Percentiles rank a stretch among this genome's conserved stretches.
Conservation (phyloP, 2,797 vertebrate genomes). For the Sebastes reedi region DNA sequence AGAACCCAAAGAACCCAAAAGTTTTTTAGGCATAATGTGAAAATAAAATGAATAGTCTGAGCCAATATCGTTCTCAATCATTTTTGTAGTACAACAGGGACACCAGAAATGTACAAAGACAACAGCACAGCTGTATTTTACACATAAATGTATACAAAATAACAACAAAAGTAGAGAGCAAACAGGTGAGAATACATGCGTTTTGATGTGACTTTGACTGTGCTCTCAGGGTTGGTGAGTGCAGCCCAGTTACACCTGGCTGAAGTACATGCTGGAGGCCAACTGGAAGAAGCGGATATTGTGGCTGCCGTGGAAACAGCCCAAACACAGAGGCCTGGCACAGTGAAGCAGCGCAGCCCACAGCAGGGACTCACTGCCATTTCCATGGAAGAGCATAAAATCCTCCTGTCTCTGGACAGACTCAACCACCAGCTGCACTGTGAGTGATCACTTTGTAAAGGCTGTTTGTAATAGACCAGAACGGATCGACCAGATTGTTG, state of each 20-base stretch:
- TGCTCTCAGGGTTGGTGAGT: constrained; percentile 81
- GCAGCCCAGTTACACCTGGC: constrained; percentile 77
- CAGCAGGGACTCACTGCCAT: constrained; percentile 67
- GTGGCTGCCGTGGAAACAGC: constrained; percentile 71
- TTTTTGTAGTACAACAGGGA: not conserved
- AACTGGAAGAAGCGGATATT: constrained; percentile 68
- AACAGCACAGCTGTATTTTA: not conserved
- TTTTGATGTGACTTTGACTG: constrained; percentile 5
- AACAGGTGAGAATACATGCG: not conserved
- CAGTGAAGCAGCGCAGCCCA: constrained; percentile 23
- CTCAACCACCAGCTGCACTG: constrained; percentile 79
- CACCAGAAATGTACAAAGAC: not conserved
- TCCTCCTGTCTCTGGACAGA: constrained; percentile 86
- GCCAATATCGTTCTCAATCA: not conserved
- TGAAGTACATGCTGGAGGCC: constrained; percentile 71
- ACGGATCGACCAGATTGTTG: not conserved
- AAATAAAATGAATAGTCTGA: not conserved
- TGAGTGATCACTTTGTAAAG: constrained; percentile 67
- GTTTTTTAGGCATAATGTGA: not conserved
- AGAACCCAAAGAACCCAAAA: not conserved
- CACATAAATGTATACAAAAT: not conserved
- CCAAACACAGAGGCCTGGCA: constrained; percentile 61
- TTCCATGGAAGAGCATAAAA: constrained; percentile 88
- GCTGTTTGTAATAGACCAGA: not conserved
- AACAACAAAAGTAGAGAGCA: not conserved